Evolutionary conservation across 1,140 invertebrate genomes (phyloP).

Genomic region (Aphaenogaster rudis): DNA sequence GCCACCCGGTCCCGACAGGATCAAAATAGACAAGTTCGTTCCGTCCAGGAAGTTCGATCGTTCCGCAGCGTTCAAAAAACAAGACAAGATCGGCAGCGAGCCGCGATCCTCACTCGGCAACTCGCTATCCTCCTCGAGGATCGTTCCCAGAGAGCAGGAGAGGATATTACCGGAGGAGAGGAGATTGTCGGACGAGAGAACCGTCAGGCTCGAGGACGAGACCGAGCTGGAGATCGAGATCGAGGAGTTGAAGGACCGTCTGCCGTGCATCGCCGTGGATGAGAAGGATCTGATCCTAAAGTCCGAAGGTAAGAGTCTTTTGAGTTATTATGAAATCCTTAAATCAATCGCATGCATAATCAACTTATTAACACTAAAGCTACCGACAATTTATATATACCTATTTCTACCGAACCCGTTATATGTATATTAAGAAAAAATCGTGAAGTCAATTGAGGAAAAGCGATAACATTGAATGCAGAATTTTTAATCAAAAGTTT

Average conservation of each 20-base stretch:
- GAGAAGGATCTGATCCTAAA: constrained; percentile 83
- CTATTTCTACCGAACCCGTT: too few species aligned
- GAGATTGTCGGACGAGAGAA: constrained; percentile 36
- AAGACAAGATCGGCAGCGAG: not conserved
- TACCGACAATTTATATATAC: too few species aligned
- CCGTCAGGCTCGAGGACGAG: constrained; percentile 47
- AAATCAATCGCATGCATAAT: not conserved
- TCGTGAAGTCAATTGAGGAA: too few species aligned
- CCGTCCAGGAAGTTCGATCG: constrained; percentile 55
- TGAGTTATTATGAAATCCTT: not conserved
- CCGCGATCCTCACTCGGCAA: not conserved
- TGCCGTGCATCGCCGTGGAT: constrained; percentile 80
- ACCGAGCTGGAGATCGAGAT: constrained; percentile 77
- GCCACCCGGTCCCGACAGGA: constrained; percentile 68
- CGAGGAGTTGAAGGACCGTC: constrained; percentile 76
- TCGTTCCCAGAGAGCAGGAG: constrained; percentile 9
- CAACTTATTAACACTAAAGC: not conserved
- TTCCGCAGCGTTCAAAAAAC: constrained; percentile 2
- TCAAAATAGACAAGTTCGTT: constrained; percentile 80
- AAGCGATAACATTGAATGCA: too few species aligned
- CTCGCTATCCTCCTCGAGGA: constrained; percentile 37
- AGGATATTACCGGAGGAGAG: constrained; percentile 20
- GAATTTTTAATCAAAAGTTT: too few species aligned
- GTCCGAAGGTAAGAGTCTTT: constrained; percentile 79
- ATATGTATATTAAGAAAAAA: too few species aligned